A percentile compares a stretch with the other conserved stretches of the same genome.
Conservation (phyloP, 2,113 vertebrate species). For the Chiloscyllium plagiosum region DNA sequence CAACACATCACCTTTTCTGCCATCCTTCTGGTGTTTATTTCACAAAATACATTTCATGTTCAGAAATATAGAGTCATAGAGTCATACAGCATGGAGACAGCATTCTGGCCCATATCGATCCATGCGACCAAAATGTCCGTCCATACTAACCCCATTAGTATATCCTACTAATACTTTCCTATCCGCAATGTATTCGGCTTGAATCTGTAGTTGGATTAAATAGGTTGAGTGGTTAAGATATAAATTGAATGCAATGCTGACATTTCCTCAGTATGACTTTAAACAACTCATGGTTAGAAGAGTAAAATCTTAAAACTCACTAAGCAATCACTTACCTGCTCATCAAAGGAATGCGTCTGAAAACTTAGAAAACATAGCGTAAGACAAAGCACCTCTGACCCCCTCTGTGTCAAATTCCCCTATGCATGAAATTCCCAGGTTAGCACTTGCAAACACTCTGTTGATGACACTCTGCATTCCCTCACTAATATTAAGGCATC, state of each 20-base stretch:
- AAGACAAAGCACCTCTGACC: not conserved
- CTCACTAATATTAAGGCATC: not conserved
- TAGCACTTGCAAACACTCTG: not conserved
- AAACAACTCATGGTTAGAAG: not conserved
- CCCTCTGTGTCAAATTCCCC: not conserved
- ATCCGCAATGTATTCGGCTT: no score
- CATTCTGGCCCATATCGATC: no score
- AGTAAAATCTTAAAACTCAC: not conserved
- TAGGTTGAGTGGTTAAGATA: no score
- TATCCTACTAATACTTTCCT: no score
- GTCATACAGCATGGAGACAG: no score
- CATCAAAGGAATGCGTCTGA: not conserved
- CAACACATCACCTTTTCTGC: no score
- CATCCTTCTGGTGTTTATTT: no score
- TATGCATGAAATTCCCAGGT: not conserved
- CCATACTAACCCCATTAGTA: no score
- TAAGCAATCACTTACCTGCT: not conserved
- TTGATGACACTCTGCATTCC: not conserved
- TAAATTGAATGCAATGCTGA: not conserved
- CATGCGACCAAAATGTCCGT: no score
- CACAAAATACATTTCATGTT: no score
- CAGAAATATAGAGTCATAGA: no score
- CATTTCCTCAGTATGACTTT: not conserved
- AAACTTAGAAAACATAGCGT: not conserved
- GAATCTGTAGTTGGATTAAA: no score